Base-by-base conservation (phyloP, 1,140 invertebrate genomes). In the Aphidius gifuensis region DNA sequence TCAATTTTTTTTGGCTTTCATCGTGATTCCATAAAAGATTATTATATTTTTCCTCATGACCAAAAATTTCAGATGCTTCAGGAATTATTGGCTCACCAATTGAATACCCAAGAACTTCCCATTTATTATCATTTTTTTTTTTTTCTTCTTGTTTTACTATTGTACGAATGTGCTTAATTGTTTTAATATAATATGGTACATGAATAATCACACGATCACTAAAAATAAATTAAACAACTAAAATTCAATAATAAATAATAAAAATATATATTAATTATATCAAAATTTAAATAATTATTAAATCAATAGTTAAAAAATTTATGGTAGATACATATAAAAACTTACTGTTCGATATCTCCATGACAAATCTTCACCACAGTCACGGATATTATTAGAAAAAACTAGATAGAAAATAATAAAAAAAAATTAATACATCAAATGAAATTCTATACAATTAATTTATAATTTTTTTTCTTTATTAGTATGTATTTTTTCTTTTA, bases 181-280 rank as follows among this genome's bases (percentile, higher is more conserved):
- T 75, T 54, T 82, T 78, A 39, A 81, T 67, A 45, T 80, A 73
- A 56, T 79, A 80, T 1, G 80, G 79, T 8, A 80, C 76, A 60
- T 81, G 78, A 46, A 80, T 81, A 39, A 78, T 69, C 42, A 80
- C 74, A 39, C 73, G 78, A 7, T 69, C 69, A 57, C 71, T 60
- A 48, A 39, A 66, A 54, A 51, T 43, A 54, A 62, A 58, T 45
- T 16, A 16, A 16, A 16, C 9, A 62, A 44, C 9, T 23, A 9
- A 8, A 55, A 40, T 43, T 44, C 16, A 40, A 56, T 9, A 48
- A 49, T 47, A 11, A 46, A 45, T 54, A 11, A 46, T 45, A 43
- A 5, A 47, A 38, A 58, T 16, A 16, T 16, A 16, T 16, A 16
- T 16, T 16, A 16, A 16, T 16, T 16, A 16, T 16, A 16, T 16